phyloP scores from a whole-genome alignment of 2,113 vertebrate genomes.

The Pomatorhinus ruficollis region DNA sequence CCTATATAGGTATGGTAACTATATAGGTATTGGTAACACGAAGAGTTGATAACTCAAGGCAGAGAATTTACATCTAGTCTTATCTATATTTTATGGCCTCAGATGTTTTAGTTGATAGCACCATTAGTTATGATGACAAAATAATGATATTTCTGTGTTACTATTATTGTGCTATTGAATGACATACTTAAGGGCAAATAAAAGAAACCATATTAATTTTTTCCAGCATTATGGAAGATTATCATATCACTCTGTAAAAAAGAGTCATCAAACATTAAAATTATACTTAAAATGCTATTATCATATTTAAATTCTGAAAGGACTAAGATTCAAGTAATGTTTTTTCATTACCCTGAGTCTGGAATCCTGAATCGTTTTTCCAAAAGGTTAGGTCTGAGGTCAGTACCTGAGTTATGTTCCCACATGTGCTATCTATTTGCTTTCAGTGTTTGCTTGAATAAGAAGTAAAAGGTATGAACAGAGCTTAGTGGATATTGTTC shows the following conservation, averaged over 20 bases:
- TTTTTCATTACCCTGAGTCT: not conserved
- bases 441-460: not conserved
- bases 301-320: not conserved
- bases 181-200: not conserved
- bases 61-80: not conserved
- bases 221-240: not conserved
- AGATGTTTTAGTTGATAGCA: not conserved
- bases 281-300: not conserved
- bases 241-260: not conserved
- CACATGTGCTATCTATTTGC: not conserved
- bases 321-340: not conserved
- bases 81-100: not conserved
- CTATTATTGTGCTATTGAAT: not conserved
- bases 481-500: not conserved
- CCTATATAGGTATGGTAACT: not conserved
- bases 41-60: not conserved
- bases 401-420: slow-evolving; percentile 30
- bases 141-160: not conserved
- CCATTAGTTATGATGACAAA: not conserved
- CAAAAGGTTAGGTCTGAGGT: slow-evolving; percentile 15
- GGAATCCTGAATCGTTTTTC: not conserved
- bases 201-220: not conserved
- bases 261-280: not conserved
- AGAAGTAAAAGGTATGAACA: not conserved
- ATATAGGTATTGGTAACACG: not conserved